phyloP scores from a whole-genome alignment of 2,888 invertebrate genomes.

The Apodemia mormo region DNA sequence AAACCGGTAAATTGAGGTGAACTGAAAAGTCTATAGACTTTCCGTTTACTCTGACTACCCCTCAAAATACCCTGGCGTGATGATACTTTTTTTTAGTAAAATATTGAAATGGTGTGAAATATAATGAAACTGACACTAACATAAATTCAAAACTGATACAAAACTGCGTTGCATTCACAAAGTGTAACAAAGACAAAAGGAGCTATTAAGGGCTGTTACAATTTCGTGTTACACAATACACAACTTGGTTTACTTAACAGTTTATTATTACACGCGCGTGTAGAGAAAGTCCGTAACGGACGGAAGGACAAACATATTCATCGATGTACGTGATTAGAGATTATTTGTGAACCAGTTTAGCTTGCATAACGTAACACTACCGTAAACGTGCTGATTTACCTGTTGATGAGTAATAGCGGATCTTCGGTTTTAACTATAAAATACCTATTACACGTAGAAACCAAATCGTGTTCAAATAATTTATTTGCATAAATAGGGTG shows the following conservation, averaged over 20 bases:
- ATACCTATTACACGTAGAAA: too few species aligned
- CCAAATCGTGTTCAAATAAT: too few species aligned
- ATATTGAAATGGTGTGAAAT: too few species aligned
- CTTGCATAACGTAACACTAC: constrained; percentile 46
- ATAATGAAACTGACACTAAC: too few species aligned
- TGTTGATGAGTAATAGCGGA: constrained; percentile 7
- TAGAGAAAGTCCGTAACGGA: constrained; percentile 70
- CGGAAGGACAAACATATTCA: constrained; percentile 55
- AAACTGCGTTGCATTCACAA: not conserved
- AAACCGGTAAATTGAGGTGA: too few species aligned
- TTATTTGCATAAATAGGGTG: too few species aligned
- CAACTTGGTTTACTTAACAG: constrained; percentile 14
- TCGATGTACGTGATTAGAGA: constrained; percentile 57
- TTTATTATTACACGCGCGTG: constrained; percentile 61
- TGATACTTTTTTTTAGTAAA: too few species aligned
- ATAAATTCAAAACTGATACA: not conserved
- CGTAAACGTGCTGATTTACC: constrained; percentile 15
- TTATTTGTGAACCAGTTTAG: constrained; percentile 51
- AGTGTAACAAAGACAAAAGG: not conserved
- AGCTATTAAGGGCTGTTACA: constrained; percentile 19
- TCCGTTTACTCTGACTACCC: too few species aligned
- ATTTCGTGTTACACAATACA: constrained; percentile 15
- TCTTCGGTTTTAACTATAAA: not conserved
- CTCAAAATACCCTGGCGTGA: too few species aligned
- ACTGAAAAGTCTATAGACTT: too few species aligned